Evolutionary conservation across 1,140 invertebrate genomes (phyloP).

Genomic region (Zaprionus africanus): DNA sequence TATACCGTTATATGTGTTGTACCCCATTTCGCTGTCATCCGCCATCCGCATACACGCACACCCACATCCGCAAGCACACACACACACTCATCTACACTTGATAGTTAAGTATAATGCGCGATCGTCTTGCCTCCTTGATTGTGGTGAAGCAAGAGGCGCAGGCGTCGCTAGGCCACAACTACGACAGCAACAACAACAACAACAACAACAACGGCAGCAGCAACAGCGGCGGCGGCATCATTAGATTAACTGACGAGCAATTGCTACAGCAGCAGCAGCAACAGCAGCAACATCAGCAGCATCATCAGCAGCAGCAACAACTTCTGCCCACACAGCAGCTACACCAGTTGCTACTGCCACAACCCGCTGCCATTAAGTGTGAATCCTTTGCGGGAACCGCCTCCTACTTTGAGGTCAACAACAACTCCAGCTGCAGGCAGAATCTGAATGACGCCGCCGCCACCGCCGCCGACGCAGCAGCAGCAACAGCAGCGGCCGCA

Average conservation of each 20-base stretch:
- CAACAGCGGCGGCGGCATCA: slow-evolving; percentile 28
- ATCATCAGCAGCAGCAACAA: slow-evolving; percentile 48
- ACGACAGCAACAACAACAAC: slow-evolving; percentile 33
- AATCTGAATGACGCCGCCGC: slow-evolving; percentile 54
- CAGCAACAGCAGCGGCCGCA: slow-evolving; percentile 23
- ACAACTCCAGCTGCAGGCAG: slow-evolving; percentile 71
- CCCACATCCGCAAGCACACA: not conserved
- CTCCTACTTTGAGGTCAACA: slow-evolving; percentile 70
- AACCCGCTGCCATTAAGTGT: slow-evolving; percentile 58
- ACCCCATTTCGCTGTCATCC: slow-evolving; percentile 22
- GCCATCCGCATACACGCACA: slow-evolving; percentile 7
- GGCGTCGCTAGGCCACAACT: slow-evolving; percentile 27
- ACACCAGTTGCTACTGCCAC: slow-evolving; percentile 32
- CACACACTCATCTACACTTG: slow-evolving; percentile 11
- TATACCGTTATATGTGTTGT: slow-evolving; percentile 33
- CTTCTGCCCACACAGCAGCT: slow-evolving; percentile 10
- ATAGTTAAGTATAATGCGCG: slow-evolving; percentile 74
- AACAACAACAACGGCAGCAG: slow-evolving; percentile 34
- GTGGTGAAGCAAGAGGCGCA: slow-evolving; percentile 82
- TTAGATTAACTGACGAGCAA: slow-evolving; percentile 8
- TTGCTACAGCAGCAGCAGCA: slow-evolving; percentile 26
- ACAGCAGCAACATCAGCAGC: slow-evolving; percentile 20
- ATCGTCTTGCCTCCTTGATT: slow-evolving; percentile 83
- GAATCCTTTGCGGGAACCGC: slow-evolving; percentile 52
- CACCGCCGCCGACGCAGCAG: slow-evolving; percentile 7